Evolutionary conservation across 2,113 vertebrate genomes (phyloP).

Genomic region (Mionectes macconnelli): DNA sequence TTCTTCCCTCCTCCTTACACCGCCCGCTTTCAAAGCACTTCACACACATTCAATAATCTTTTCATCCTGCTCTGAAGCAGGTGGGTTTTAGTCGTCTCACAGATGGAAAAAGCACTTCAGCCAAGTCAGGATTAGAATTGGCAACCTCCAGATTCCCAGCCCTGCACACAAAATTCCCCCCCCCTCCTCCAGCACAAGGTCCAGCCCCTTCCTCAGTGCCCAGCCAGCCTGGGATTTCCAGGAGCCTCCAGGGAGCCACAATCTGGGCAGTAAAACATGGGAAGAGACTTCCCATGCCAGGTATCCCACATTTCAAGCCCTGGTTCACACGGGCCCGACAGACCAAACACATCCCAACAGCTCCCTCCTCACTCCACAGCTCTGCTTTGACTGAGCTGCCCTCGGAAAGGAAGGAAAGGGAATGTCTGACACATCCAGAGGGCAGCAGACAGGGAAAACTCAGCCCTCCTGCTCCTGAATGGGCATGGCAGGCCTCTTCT

Average conservation of each 20-base stretch:
- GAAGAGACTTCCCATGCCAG: neutral
- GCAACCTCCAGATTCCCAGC: neutral
- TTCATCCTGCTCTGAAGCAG: constrained; percentile 38
- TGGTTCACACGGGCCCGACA: accelerated
- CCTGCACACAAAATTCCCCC: neutral
- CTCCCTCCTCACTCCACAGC: neutral
- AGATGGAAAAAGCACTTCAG: constrained; percentile 46
- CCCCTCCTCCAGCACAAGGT: neutral
- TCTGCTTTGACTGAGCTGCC: neutral
- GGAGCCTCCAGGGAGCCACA: neutral
- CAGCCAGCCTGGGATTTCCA: neutral
- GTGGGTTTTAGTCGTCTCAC: neutral
- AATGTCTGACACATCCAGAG: accelerated
- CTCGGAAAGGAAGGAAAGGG: neutral
- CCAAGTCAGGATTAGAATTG: neutral
- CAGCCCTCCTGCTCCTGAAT: neutral
- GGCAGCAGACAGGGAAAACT: neutral
- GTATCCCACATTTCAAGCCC: neutral
- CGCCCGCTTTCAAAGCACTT: constrained; percentile 36
- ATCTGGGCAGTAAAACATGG: neutral
- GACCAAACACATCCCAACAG: accelerated
- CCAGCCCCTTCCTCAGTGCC: neutral
- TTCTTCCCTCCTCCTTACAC: neutral
- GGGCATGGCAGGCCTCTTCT: neutral
- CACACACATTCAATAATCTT: constrained; percentile 43